Evolutionary conservation across 23 tunicate species (phyloP), one percentile per base, ranked within the genome.

Genomic region (Corella eumyota): DNA sequence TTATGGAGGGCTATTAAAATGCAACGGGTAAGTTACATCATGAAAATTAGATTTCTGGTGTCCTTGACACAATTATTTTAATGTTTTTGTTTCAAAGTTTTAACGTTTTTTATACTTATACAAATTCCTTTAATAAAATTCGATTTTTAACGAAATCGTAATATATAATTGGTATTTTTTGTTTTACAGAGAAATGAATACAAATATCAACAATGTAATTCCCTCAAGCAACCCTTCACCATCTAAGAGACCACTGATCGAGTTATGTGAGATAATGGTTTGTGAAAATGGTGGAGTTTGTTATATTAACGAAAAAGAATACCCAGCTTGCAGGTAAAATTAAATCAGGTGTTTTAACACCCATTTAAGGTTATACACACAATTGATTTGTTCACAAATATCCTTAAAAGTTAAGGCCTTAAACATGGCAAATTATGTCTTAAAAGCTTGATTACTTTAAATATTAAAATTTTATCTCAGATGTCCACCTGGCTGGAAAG

Each of bases 321-420:
- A 36, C 60, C 94, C 94, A 47, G 80, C 32, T 5, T 84, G 94
- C 83, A 61, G 83, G 94, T 84, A 45, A 60, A 74, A 32, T 51
- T 60, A 1, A 2, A 53, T 53, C 20, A 13, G 20, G 21, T n/a
- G 22, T 19, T n/a, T n/a, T n/a, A n/a, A n/a, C n/a, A n/a, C n/a
- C n/a, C n/a, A n/a, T n/a, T n/a, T n/a, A n/a, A n/a, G n/a, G n/a
- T n/a, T n/a, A n/a, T n/a, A n/a, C n/a, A n/a, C n/a, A n/a, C n/a
- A n/a, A n/a, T n/a, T n/a, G n/a, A n/a, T n/a, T n/a, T n/a, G n/a
- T n/a, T n/a, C n/a, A n/a, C n/a, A n/a, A n/a, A n/a, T n/a, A n/a
- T n/a, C n/a, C n/a, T n/a, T n/a, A n/a, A n/a, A n/a, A n/a, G n/a
- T n/a, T n/a, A n/a, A n/a, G 17, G 49, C 17, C 17, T 44, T 44